Conservation (phyloP, 2,797 vertebrate species). For the Micrastur ruficollis region DNA sequence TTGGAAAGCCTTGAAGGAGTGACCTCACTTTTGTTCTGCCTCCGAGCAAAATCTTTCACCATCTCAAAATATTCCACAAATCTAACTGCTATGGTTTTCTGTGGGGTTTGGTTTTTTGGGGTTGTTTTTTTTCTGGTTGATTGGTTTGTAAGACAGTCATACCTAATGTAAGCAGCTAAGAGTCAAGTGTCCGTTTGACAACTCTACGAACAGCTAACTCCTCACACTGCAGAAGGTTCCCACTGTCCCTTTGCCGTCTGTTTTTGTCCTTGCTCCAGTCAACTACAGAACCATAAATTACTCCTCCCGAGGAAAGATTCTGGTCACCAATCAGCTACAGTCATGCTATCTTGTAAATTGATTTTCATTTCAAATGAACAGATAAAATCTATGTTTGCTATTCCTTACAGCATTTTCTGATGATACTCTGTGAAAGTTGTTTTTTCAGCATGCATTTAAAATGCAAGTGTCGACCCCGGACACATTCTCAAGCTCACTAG, state of each 20-base stretch:
- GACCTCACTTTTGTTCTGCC: background rate
- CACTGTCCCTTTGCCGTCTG: background rate
- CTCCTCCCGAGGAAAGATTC: background rate
- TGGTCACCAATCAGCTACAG: background rate
- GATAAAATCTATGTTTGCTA: background rate
- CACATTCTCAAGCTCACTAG: background rate
- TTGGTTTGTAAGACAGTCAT: background rate
- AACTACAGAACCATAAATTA: background rate
- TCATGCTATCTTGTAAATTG: background rate
- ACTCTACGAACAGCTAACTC: background rate
- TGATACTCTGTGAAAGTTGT: fast-evolving
- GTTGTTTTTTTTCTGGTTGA: background rate
- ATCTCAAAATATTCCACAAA: background rate
- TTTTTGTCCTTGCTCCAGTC: background rate
- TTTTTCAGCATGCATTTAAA: background rate
- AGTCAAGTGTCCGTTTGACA: background rate
- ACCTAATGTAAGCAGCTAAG: background rate
- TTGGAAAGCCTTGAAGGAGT: background rate
- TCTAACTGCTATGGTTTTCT: background rate
- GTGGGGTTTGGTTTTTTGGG: fast-evolving
- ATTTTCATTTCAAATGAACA: background rate
- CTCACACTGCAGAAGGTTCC: background rate
- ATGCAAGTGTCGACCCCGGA: background rate
- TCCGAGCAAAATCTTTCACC: background rate
- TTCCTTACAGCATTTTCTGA: background rate